Evolutionary conservation across 2,888 invertebrate genomes (phyloP).

Genomic region (Teinopalpus imperialis): DNA sequence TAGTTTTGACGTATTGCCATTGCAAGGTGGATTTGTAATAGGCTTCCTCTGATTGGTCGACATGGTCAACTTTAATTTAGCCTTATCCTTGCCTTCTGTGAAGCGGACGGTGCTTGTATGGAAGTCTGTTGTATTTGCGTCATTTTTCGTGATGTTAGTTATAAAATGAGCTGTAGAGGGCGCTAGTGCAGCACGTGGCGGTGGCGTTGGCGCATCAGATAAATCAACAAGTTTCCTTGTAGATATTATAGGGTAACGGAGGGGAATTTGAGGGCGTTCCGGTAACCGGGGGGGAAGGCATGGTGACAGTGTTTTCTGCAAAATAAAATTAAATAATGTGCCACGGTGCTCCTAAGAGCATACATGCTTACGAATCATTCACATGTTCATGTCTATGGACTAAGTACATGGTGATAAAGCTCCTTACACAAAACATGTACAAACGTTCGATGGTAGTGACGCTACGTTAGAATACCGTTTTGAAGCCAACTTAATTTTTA

Average conservation of each 20-base stretch:
- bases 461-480: background rate
- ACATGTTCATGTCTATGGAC: conserved; percentile 17
- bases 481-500: background rate
- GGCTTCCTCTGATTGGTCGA: conserved; percentile 59
- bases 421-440: conserved; percentile 9
- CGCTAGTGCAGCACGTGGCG: conserved; percentile 56
- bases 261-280: conserved; percentile 68
- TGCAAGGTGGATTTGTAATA: conserved; percentile 39
- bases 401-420: conserved; percentile 10
- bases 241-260: conserved; percentile 71
- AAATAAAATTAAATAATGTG: conserved; percentile 73
- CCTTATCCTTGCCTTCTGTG: conserved; percentile 65
- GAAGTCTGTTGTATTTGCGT: conserved; percentile 52
- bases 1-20: conserved; percentile 42
- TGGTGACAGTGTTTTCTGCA: conserved; percentile 76
- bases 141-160: conserved; percentile 69
- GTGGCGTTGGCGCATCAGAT: conserved; percentile 68
- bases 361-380: conserved; percentile 47
- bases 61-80: conserved; percentile 64
- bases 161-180: conserved; percentile 58
- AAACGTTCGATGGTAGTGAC: conserved; percentile 1
- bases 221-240: conserved; percentile 70
- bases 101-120: conserved; percentile 75
- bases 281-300: conserved; percentile 71
- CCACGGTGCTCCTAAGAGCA: conserved; percentile 67